Conservation (phyloP, 1,140 invertebrate species). For the Cotesia chilonis region DNA sequence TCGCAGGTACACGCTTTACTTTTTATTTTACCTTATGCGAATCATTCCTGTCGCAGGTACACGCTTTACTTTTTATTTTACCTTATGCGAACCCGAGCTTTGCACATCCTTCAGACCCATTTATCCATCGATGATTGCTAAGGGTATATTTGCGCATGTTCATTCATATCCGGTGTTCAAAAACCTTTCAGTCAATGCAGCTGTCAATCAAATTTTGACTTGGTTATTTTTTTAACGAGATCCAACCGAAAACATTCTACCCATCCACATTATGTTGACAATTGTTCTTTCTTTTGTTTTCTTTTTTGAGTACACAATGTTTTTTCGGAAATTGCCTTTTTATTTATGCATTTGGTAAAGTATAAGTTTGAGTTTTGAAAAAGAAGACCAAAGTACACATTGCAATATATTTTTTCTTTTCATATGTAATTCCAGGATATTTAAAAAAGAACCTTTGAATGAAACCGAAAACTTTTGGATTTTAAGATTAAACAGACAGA, state of each 20-base stretch:
- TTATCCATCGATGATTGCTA: slow-evolving; percentile 33
- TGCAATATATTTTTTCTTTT: too few species aligned
- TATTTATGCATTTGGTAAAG: too few species aligned
- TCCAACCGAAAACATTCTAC: too few species aligned
- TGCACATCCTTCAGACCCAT: slow-evolving; percentile 38
- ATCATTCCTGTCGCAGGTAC: slow-evolving; percentile 21
- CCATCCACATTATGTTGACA: neutral
- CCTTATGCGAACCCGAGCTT: slow-evolving; percentile 30
- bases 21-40: slow-evolving; percentile 36
- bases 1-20: slow-evolving; percentile 8
- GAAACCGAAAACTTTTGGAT: too few species aligned
- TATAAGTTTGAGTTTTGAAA: too few species aligned
- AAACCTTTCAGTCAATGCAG: slow-evolving; percentile 31
- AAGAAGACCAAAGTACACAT: too few species aligned
- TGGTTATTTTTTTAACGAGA: neutral
- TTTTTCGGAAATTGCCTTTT: too few species aligned
- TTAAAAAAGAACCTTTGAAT: too few species aligned
- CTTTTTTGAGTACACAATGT: too few species aligned
- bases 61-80: slow-evolving; percentile 38
- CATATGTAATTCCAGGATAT: too few species aligned
- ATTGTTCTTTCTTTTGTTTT: slow-evolving; percentile 6
- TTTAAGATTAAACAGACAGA: too few species aligned
- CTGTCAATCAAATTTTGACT: slow-evolving; percentile 33
- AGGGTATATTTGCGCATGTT: slow-evolving; percentile 37
- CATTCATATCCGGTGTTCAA: slow-evolving; percentile 28